A percentile compares a stretch with the other conserved stretches of the same genome.
Evolutionary conservation across 2,888 invertebrate species (phyloP).

Genomic region (Erebia ligea): DNA sequence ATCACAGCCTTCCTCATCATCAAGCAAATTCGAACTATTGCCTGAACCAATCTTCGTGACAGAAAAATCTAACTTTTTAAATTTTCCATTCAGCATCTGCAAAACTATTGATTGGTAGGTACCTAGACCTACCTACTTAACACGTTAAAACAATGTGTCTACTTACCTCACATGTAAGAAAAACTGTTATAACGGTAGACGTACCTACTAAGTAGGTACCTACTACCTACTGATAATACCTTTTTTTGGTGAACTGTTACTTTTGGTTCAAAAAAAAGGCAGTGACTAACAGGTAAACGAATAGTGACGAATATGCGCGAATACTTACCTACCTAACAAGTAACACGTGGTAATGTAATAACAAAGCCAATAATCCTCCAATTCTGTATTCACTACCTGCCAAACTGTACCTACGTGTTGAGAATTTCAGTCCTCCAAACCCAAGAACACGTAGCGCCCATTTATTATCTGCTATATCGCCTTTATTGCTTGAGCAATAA

Average conservation of each 20-base stretch:
- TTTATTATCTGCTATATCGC: conserved; percentile 24
- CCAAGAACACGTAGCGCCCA: conserved; percentile 26
- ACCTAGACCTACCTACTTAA: too few species aligned
- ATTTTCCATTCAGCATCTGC: too few species aligned
- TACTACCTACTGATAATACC: too few species aligned
- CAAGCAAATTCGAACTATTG: too few species aligned
- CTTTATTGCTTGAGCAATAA: conserved; percentile 28
- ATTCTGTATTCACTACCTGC: conserved; percentile 27
- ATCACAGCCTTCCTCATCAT: too few species aligned
- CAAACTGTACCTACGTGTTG: conserved; percentile 28
- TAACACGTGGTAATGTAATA: too few species aligned
- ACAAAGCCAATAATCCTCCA: conserved; percentile 19
- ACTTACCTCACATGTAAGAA: too few species aligned
- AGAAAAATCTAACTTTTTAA: too few species aligned
- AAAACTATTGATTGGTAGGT: too few species aligned
- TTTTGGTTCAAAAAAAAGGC: conserved; percentile 7
- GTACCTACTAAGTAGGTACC: too few species aligned
- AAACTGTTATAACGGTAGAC: too few species aligned
- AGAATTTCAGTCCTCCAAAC: conserved; percentile 19
- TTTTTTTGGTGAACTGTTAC: not conserved
- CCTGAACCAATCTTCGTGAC: not conserved
- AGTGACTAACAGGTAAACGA: conserved; percentile 2
- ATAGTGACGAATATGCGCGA: conserved; percentile 19
- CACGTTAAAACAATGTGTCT: too few species aligned
- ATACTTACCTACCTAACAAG: not conserved